Base-by-base conservation (phyloP, 2,113 vertebrate genomes). In the Callospermophilus lateralis region DNA sequence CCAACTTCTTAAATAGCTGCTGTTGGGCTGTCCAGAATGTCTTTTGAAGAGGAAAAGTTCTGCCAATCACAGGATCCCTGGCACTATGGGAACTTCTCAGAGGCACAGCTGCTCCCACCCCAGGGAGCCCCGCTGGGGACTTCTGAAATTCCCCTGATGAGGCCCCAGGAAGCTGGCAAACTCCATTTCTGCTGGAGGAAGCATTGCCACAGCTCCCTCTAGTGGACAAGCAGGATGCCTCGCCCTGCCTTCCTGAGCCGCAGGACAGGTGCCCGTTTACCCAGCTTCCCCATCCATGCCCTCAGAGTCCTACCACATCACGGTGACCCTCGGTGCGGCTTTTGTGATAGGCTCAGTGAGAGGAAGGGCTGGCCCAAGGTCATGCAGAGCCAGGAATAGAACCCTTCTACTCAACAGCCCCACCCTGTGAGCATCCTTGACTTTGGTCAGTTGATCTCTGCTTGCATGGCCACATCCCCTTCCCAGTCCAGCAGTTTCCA, bases 121-220 rank as follows among this genome's bases (percentile, higher is more conserved):
- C 24, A 73, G 30, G 8, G 55, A 2, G 76, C 53, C 0, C 0
- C 1, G 3, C 58, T 15, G 8, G 39, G 39, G 76, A n/a, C 34
- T 32, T 55, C 10, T 12, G 19, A 80, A 78, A 6, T 65, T 51
- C 42, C 72, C 26, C n/a, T 55, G 1, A 0, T 11, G 6, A 86
- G 53, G 3, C 34, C 0, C 24, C 11, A 4, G 20, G 48, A 63
- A 7, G 67, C 67, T 65, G 63, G 24, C 55, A 7, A 20, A 55
- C 67, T 37, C 65, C 53, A 16, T 70, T 68, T 87, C 90, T 58
- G 76, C 51, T 73, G 19, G 0, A 37, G 95, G 79, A 81, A 77
- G 73, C 85, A 26, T 87, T 80, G 65, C 61, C 93, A 39, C 84
- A 39, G 89, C 83, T 78, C 97, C 97, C 96, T 92, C 96, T 97